A percentile compares a stretch with the other conserved stretches of the same genome.
These are phyloP conservation scores for Pseudochirops corinnae DNA, from an alignment of 2,797 vertebrate species.

Conservation along the genomic window DNA sequence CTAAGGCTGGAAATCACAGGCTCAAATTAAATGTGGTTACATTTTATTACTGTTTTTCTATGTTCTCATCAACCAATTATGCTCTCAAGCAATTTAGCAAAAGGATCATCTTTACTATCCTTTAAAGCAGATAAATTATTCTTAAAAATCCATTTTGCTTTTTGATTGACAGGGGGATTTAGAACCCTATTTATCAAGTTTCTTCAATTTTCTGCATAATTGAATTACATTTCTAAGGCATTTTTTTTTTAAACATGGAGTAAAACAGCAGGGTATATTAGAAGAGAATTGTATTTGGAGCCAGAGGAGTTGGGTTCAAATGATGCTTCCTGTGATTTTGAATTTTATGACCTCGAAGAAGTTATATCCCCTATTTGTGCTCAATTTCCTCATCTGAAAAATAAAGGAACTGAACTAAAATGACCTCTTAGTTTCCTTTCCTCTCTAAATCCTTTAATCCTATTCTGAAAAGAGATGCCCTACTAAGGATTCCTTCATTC, in stretches of 20 bases:
- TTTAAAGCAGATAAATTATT: conserved; percentile 62
- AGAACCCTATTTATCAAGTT: conserved; percentile 11
- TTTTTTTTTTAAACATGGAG: background rate
- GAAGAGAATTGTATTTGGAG: background rate
- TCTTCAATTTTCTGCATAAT: conserved; percentile 13
- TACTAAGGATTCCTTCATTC: background rate
- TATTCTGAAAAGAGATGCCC: background rate
- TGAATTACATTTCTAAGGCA: background rate
- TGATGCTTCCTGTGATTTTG: background rate
- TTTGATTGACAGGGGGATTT: conserved; percentile 60
- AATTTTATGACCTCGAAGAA: background rate
- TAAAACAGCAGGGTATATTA: background rate
- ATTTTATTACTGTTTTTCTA: conserved; percentile 65
- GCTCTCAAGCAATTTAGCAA: conserved; percentile 61
- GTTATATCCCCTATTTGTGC: background rate
- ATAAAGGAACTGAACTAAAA: background rate
- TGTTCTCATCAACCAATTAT: conserved; percentile 67
- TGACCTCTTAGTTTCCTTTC: background rate
- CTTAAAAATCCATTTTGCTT: conserved; percentile 65
- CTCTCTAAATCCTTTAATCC: background rate
- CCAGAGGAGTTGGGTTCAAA: background rate
- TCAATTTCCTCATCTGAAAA: background rate
- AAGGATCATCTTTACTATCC: conserved; percentile 58
- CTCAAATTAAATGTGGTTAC: conserved; percentile 66
- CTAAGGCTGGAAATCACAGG: conserved; percentile 58